Evolutionary conservation across 2,113 vertebrate species (phyloP).

Genomic region (Petaurus breviceps): DNA sequence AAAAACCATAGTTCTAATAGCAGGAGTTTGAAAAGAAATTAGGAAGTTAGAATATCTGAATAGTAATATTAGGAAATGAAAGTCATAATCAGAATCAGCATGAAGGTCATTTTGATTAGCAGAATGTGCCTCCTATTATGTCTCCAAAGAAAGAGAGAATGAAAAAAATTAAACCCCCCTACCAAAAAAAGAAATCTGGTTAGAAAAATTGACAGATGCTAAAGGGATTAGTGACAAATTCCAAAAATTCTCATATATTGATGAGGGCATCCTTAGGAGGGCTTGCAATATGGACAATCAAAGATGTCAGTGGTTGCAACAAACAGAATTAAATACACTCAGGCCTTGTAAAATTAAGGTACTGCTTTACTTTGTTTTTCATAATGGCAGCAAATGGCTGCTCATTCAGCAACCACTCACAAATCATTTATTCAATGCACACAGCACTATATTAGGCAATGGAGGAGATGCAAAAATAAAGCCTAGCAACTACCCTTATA

Average conservation of each 20-base stretch:
- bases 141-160: not conserved
- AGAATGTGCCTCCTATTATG: not conserved
- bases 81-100: constrained; percentile 34
- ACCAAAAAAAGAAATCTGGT: not conserved
- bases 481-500: no score
- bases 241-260: not conserved
- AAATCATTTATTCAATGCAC: no score
- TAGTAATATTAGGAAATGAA: constrained; percentile 63
- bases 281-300: not conserved
- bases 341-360: not conserved
- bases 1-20: constrained; percentile 5
- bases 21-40: not conserved
- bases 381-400: no score
- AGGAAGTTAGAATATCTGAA: constrained; percentile 38
- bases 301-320: not conserved
- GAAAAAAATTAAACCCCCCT: not conserved
- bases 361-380: not conserved
- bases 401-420: no score
- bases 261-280: not conserved
- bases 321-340: not conserved
- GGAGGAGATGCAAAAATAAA: no score
- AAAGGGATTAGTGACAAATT: not conserved
- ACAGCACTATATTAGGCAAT: no score
- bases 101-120: constrained; percentile 40
- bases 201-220: constrained; percentile 18